A percentile compares a stretch with the other conserved stretches of the same genome.
These are phyloP conservation scores for Dendrocopos noguchii DNA, from an alignment of 2,113 vertebrate species.

Conservation along the genomic window DNA sequence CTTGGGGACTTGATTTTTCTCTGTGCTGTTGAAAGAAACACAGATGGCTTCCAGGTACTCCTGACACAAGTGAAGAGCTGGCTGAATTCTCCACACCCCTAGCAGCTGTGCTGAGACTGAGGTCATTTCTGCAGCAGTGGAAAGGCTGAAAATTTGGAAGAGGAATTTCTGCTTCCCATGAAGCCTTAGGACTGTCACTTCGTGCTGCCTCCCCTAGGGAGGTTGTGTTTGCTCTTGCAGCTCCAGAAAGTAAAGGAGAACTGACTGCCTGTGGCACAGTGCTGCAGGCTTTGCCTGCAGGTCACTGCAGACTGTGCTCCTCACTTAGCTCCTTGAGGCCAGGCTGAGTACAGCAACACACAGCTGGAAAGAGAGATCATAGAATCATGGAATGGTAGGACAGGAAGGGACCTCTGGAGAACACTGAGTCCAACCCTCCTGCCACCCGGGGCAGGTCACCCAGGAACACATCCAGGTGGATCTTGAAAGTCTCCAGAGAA, in stretches of 20 bases:
- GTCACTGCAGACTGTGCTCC: not conserved
- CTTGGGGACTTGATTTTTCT: too few relatives aligned
- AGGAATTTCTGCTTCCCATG: not conserved
- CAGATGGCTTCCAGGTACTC: not conserved
- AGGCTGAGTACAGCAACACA: not conserved
- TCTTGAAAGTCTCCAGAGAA: too few relatives aligned
- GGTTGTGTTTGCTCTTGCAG: not conserved
- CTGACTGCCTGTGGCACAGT: not conserved
- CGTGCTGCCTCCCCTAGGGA: not conserved
- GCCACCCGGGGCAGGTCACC: too few relatives aligned
- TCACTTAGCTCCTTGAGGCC: not conserved
- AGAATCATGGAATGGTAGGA: too few relatives aligned
- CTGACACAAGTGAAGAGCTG: fast-evolving
- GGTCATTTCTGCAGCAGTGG: not conserved
- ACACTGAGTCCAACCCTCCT: too few relatives aligned
- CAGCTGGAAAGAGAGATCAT: not conserved
- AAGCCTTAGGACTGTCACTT: not conserved
- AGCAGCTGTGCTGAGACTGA: not conserved
- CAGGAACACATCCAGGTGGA: too few relatives aligned
- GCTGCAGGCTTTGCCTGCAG: not conserved
- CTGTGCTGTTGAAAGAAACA: not conserved
- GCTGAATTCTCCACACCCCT: not conserved
- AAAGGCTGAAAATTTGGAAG: not conserved
- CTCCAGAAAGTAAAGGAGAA: not conserved
- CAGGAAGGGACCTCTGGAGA: too few relatives aligned